These are phyloP conservation scores for Caenorhabditis becei DNA, from an alignment of 2,888 invertebrate genomes.

Conservation along the genomic window DNA sequence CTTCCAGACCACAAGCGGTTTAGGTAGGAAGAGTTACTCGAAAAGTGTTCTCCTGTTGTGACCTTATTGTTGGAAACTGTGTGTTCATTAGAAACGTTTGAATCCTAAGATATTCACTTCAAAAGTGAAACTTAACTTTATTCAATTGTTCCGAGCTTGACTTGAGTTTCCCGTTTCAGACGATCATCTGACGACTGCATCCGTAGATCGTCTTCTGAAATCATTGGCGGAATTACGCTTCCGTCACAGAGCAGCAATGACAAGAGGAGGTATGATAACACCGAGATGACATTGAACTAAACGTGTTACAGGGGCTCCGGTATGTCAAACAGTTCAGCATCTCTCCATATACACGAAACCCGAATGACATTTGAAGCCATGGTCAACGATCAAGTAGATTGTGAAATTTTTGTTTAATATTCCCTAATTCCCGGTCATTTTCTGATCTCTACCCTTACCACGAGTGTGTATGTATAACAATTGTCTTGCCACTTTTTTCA, in stretches of 20 bases:
- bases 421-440: constrained; percentile 32
- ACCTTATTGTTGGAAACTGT: constrained; percentile 31
- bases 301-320: constrained; percentile 73
- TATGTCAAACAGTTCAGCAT: constrained; percentile 81
- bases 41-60: constrained; percentile 5
- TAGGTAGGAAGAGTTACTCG: constrained; percentile 45
- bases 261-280: constrained; percentile 55
- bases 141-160: no score
- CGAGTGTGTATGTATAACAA: constrained; percentile 43
- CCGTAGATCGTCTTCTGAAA: constrained; percentile 78
- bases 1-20: constrained; percentile 52
- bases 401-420: constrained; percentile 75
- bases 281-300: not conserved
- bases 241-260: constrained; percentile 68
- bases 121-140: constrained; percentile 1
- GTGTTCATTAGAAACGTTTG: constrained; percentile 16
- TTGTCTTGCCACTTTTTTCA: constrained; percentile 33
- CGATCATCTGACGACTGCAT: constrained; percentile 79
- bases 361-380: constrained; percentile 72
- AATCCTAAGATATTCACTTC: not conserved
- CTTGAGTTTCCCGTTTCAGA: constrained; percentile 58
- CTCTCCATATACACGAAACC: constrained; percentile 79
- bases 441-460: constrained; percentile 46
- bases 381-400: constrained; percentile 73
- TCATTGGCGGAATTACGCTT: constrained; percentile 76